Base-by-base conservation (phyloP, 1,140 invertebrate species). In the Archegozetes longisetosus region DNA sequence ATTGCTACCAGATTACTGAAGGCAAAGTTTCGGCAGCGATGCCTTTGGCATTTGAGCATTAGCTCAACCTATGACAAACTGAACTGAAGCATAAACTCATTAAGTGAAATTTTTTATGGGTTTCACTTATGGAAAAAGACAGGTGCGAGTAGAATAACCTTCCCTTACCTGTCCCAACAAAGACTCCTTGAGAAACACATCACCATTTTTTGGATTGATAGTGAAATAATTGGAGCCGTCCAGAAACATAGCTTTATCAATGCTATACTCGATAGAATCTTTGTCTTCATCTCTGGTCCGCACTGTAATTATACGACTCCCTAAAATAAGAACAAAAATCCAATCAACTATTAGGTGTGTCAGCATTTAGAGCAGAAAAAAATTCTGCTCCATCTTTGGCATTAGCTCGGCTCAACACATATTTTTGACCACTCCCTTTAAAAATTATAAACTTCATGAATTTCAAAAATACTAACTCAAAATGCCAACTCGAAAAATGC, bases 121-220 rank as follows among this genome's bases (percentile, higher is more conserved):
- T 40, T 40, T 40, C 32, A 40, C 32, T 40, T 6, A 40, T 40
- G 32, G 17, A 17, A 40, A 40, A 6, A 9, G 32, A 40, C 17
- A 17, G 17, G 32, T 9, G 32, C 17, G 32, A 9, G 32, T 40
- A 17, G 6, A 17, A 9, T 40, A 17, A 40, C 6, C 6, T 40
- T 40, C 6, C 12, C 57, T 50, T 58, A 58, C 57, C 57, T 22
- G 76, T 58, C 77, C 81, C 65, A 74, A 72, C 1, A 86, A 70
- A 2, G 81, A 79, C 55, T 85, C 78, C 57, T 84, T 83, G 12
- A 85, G 72, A 65, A 77, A 80, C 47, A 87, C 78, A 3, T 78
- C 77, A 14, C 84, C 84, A 12, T 79, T 83, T 2, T 74, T 71
- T 32, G 77, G 76, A 69, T 86, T 77, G 53, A 87, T 85, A 12